phyloP scores from a whole-genome alignment of 1,140 invertebrate genomes.

The Brachionus asplanchnoidis region DNA sequence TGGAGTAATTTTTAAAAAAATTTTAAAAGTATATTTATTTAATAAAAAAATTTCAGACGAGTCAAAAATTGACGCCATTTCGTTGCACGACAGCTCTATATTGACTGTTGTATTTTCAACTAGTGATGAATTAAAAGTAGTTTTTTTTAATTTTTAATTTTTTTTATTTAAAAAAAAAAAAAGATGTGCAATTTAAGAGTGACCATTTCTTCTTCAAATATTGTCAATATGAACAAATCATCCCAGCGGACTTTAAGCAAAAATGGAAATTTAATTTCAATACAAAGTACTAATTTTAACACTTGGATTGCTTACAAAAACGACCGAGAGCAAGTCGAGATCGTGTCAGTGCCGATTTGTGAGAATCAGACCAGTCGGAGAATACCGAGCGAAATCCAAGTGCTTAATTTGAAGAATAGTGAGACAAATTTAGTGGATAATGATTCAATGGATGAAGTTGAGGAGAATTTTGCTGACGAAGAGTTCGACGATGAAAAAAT shows the following conservation, averaged over 20 bases:
- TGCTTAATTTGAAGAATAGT: not conserved
- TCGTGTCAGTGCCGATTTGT: not conserved
- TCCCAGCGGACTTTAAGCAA: not conserved
- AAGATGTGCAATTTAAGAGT: not conserved
- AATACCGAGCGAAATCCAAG: not conserved
- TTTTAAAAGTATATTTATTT: not conserved
- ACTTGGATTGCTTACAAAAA: constrained; percentile 21
- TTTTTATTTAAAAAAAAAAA: not conserved
- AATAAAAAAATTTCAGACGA: not conserved
- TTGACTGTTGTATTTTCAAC: constrained; percentile 8
- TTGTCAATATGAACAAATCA: not conserved
- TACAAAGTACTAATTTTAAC: constrained; percentile 12
- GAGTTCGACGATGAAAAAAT: constrained; percentile 31
- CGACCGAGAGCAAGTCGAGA: not conserved
- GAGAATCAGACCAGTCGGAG: not conserved
- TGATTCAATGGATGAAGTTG: not conserved
- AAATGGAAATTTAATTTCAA: not conserved
- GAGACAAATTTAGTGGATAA: not conserved
- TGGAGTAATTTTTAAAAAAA: not conserved
- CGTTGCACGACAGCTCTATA: not conserved
- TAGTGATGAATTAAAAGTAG: not conserved
- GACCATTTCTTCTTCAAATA: not conserved
- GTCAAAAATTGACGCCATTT: constrained; percentile 3
- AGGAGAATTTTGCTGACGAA: constrained; percentile 16
- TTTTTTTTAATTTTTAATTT: not conserved